Percentiles rank a stretch among this genome's conserved stretches.
Conservation (phyloP, 2,113 vertebrate genomes). For the Telmatochromis sp. region DNA sequence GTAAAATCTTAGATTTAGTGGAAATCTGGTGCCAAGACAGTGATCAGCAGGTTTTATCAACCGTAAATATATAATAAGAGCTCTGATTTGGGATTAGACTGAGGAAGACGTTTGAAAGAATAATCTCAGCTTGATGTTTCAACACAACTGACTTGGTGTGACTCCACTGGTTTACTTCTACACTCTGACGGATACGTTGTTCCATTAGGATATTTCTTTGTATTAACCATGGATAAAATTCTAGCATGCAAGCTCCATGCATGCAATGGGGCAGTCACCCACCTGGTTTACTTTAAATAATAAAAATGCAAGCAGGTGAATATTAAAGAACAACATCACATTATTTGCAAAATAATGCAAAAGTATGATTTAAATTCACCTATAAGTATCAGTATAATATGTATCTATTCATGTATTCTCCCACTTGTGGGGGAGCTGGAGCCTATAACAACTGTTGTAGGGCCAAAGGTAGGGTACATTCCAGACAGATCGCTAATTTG, state of each 20-base stretch:
- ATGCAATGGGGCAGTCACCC: background rate
- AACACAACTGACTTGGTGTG: background rate
- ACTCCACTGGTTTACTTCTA: background rate
- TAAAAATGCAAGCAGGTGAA: background rate
- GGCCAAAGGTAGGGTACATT: background rate
- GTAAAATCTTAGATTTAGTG: constrained; percentile 15
- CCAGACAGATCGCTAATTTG: background rate
- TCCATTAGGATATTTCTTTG: background rate
- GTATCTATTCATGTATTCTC: background rate
- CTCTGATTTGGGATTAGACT: constrained; percentile 3
- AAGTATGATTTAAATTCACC: background rate
- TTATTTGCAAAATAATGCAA: background rate
- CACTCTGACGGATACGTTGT: background rate
- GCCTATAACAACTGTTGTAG: background rate
- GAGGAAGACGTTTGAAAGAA: background rate
- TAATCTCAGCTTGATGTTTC: background rate
- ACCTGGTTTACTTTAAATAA: background rate
- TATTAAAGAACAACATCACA: background rate
- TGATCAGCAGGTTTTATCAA: constrained; percentile 23
- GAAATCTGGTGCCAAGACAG: background rate
- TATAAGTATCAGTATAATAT: background rate
- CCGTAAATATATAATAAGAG: constrained; percentile 8
- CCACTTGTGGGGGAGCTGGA: background rate
- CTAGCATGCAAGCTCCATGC: background rate
- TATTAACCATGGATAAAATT: background rate